These are phyloP conservation scores for Athetis lepigone DNA, from an alignment of 2,888 invertebrate species.

Conservation along the genomic window DNA sequence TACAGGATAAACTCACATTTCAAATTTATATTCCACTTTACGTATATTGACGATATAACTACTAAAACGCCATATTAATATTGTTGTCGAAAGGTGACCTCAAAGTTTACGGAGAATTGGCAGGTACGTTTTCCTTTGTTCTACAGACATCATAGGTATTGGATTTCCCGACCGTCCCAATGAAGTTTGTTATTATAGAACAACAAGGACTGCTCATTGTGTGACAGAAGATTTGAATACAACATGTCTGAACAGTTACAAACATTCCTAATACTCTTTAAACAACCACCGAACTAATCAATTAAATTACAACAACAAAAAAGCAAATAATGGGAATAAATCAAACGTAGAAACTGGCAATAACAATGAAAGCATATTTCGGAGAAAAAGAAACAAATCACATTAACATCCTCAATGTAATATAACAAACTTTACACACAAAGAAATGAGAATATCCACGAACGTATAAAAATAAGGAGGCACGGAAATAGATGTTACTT, in stretches of 20 bases:
- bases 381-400: conserved; percentile 53
- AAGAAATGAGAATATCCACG: conserved; percentile 66
- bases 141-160: conserved; percentile 37
- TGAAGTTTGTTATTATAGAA: conserved; percentile 40
- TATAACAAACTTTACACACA: conserved; percentile 66
- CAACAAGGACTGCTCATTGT: conserved; percentile 36
- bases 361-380: conserved; percentile 51
- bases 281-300: conserved; percentile 23
- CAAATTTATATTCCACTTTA: conserved; percentile 2
- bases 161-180: conserved; percentile 21
- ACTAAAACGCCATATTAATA: conserved; percentile 11
- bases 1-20: conserved; percentile 31
- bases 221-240: conserved; percentile 12
- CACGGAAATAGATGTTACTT: conserved; percentile 69
- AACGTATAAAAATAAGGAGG: conserved; percentile 65
- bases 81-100: conserved; percentile 38
- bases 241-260: background rate
- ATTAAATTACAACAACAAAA: conserved; percentile 32
- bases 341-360: conserved; percentile 37
- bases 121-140: conserved; percentile 47
- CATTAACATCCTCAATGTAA: conserved; percentile 58
- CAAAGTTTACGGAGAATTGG: conserved; percentile 42
- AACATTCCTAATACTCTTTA: conserved; percentile 10
- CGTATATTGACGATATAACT: conserved; percentile 9
- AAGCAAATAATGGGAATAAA: conserved; percentile 11